A percentile compares a stretch with the other conserved stretches of the same genome.
These are phyloP conservation scores for Aptenodytes patagonicus DNA, from an alignment of 2,113 vertebrate species.

Conservation along the genomic window DNA sequence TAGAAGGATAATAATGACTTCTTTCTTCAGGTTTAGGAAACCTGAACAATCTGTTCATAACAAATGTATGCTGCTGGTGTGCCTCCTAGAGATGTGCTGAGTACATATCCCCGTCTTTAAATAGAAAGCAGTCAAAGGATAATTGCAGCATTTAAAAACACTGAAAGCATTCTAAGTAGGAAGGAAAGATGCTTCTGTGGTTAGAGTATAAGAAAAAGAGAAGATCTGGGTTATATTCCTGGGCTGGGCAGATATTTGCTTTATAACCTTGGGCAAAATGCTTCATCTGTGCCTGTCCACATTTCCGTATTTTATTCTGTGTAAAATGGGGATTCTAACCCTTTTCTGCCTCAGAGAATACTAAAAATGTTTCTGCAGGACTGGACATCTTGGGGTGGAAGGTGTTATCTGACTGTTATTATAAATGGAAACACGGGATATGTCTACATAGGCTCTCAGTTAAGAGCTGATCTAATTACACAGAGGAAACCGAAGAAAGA, in stretches of 20 bases:
- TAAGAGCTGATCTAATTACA: conserved; percentile 40
- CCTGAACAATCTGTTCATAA: background rate
- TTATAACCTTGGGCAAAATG: background rate
- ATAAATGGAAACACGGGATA: conserved; percentile 14
- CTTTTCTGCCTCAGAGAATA: background rate
- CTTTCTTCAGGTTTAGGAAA: background rate
- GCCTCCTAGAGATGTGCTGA: background rate
- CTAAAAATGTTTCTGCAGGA: background rate
- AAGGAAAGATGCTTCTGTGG: background rate
- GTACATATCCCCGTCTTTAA: conserved; percentile 3
- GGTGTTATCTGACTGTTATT: background rate
- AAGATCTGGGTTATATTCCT: background rate
- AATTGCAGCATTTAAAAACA: conserved; percentile 19
- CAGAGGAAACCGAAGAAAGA: conserved; percentile 35
- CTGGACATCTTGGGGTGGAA: background rate
- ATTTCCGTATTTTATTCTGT: background rate
- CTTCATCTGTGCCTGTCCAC: background rate
- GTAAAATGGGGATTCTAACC: background rate
- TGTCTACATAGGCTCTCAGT: background rate
- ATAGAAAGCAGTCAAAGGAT: conserved; percentile 38
- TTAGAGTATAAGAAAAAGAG: background rate
- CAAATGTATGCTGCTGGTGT: background rate
- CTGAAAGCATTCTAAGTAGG: conserved; percentile 3
- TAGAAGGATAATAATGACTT: background rate
- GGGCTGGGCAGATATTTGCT: background rate